Conservation (phyloP, 2,113 vertebrate genomes). For the Acrocephalus arundinaceus region DNA sequence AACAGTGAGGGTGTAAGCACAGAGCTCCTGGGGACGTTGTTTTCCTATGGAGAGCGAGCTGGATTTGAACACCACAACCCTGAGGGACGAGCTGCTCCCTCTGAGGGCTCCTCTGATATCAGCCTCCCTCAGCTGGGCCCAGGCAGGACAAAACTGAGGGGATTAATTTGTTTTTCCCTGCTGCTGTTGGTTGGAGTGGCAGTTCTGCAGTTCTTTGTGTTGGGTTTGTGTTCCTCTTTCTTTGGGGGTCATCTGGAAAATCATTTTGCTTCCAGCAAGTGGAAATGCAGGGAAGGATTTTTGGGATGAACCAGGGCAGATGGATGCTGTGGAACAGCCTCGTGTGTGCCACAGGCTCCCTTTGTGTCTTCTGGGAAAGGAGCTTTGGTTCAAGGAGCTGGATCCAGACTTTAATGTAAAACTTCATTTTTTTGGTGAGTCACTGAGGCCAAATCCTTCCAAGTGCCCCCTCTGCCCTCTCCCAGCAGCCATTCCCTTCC, state of each 20-base stretch:
- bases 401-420: background rate
- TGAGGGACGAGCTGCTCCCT: background rate
- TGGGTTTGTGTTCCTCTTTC: background rate
- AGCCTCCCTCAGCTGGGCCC: background rate
- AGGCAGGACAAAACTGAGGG: background rate
- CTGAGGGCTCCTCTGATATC: background rate
- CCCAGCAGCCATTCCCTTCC: background rate
- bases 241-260: background rate
- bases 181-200: background rate
- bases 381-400: background rate
- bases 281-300: background rate
- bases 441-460: background rate
- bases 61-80: background rate
- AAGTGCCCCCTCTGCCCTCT: background rate
- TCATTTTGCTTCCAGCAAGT: background rate
- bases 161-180: background rate
- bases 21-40: background rate
- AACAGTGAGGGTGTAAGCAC: background rate
- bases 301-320: background rate
- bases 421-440: background rate
- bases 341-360: background rate
- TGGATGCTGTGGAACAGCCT: background rate
- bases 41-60: background rate
- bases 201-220: background rate
- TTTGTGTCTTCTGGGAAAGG: background rate